Percentiles rank a stretch among this genome's conserved stretches.
Evolutionary conservation across 2,888 invertebrate species (phyloP).

Genomic region (Camponotus fellah): DNA sequence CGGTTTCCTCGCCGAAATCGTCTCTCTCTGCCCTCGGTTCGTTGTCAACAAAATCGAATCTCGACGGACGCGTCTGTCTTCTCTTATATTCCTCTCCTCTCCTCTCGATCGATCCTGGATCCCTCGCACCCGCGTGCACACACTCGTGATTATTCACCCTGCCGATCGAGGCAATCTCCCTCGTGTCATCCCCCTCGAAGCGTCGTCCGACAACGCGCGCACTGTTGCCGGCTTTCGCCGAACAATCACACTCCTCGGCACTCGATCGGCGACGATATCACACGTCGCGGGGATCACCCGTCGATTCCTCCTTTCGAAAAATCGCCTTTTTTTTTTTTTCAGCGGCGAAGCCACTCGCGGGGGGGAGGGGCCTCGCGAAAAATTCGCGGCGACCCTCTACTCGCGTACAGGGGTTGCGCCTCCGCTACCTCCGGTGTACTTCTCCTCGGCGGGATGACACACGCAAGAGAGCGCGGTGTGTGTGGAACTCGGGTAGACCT

Average conservation of each 20-base stretch:
- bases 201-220: conserved; percentile 34
- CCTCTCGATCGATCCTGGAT: conserved; percentile 15
- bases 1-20: conserved; percentile 41
- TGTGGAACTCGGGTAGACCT: conserved; percentile 85
- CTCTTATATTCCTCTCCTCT: background rate
- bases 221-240: conserved; percentile 46
- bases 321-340: background rate
- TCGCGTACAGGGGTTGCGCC: conserved; percentile 67
- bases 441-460: conserved; percentile 82
- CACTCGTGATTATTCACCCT: conserved; percentile 47
- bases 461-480: conserved; percentile 75
- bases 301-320: conserved; percentile 9
- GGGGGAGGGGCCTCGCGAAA: conserved; percentile 22
- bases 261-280: conserved; percentile 18
- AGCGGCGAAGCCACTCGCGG: conserved; percentile 37
- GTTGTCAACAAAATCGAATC: conserved; percentile 51
- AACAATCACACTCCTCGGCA: conserved; percentile 9
- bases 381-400: conserved; percentile 61
- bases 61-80: background rate
- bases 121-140: background rate
- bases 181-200: conserved; percentile 16
- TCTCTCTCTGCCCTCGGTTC: conserved; percentile 5
- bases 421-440: conserved; percentile 69
- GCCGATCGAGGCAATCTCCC: conserved; percentile 16
- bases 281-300: background rate